These are phyloP conservation scores for Brachyptera putata DNA, from an alignment of 2,888 invertebrate genomes.

Conservation along the genomic window DNA sequence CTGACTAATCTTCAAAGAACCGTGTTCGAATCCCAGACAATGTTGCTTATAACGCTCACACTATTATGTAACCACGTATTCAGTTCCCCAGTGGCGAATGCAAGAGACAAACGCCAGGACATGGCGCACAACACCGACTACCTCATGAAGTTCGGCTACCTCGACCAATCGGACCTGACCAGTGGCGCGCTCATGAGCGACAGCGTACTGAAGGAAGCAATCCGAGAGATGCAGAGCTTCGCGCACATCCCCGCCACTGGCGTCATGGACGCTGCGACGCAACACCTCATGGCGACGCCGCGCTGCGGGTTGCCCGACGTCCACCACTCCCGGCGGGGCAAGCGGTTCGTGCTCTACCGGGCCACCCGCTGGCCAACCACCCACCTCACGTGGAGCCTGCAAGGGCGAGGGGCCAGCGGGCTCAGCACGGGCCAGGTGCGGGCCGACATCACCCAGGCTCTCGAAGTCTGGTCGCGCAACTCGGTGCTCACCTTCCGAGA, in stretches of 20 bases:
- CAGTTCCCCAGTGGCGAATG: too few relatives aligned
- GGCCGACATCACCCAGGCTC: conserved; percentile 53
- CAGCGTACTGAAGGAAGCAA: conserved; percentile 56
- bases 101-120: neutral
- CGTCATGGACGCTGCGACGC: conserved; percentile 58
- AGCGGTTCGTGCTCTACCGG: neutral
- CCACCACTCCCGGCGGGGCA: conserved; percentile 33
- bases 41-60: too few relatives aligned
- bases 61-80: too few relatives aligned
- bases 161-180: conserved; percentile 48
- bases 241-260: conserved; percentile 67
- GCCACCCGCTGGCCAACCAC: neutral
- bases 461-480: conserved; percentile 60
- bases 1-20: too few relatives aligned
- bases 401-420: neutral
- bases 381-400: neutral
- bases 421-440: conserved; percentile 46
- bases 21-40: too few relatives aligned
- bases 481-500: conserved; percentile 56
- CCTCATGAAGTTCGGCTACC: conserved; percentile 66
- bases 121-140: conserved; percentile 42
- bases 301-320: conserved; percentile 72
- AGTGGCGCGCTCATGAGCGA: conserved; percentile 60
- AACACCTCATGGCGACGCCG: conserved; percentile 57
- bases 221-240: conserved; percentile 64